Evolutionary conservation across 2,888 invertebrate genomes (phyloP).

Genomic region (Noctuana brunneofusca): DNA sequence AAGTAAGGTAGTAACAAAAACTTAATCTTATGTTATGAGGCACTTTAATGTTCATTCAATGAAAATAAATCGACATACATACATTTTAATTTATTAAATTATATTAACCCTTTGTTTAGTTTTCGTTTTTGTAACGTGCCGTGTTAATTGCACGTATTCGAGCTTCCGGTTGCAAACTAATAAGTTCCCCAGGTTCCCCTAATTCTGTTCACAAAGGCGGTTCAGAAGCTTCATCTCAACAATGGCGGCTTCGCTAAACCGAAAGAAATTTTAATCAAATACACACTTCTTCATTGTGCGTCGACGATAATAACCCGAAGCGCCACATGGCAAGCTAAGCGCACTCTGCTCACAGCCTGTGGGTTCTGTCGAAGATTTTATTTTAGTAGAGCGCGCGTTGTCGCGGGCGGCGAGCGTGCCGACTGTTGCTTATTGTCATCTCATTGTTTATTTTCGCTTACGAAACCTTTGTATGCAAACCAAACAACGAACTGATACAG

Average conservation of each 20-base stretch:
- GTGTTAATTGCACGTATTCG: conserved; percentile 53
- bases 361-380: conserved; percentile 55
- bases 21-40: background rate
- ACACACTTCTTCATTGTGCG: conserved; percentile 63
- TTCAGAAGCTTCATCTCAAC: conserved; percentile 57
- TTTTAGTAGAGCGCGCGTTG: conserved; percentile 61
- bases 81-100: background rate
- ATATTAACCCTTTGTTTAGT: conserved; percentile 17
- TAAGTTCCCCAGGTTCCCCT: conserved; percentile 62
- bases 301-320: conserved; percentile 72
- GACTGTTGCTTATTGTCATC: conserved; percentile 53
- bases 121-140: conserved; percentile 35
- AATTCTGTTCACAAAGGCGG: conserved; percentile 60
- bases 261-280: conserved; percentile 67
- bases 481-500: conserved; percentile 27
- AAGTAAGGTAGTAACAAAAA: background rate
- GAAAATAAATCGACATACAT: background rate
- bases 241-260: conserved; percentile 56
- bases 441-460: conserved; percentile 64
- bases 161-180: conserved; percentile 56
- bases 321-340: conserved; percentile 54
- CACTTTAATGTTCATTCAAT: background rate
- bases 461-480: conserved; percentile 49
- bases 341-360: conserved; percentile 58
- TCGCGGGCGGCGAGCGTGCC: conserved; percentile 63